Base-by-base conservation (phyloP, 1,140 invertebrate species). In the Brachionus koreanus region DNA sequence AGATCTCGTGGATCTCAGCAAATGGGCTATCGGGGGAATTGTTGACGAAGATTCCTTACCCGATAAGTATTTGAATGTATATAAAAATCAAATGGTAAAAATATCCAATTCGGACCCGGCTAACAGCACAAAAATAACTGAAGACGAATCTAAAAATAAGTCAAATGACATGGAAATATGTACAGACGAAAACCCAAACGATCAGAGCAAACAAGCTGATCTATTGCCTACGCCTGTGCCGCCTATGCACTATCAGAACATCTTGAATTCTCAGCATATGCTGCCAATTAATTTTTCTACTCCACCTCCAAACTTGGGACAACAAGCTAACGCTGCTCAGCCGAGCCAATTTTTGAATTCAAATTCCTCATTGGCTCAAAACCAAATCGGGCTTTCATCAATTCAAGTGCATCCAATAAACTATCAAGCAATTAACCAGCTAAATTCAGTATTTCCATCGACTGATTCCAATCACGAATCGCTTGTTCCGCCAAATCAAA, bases 1-100 rank as follows among this genome's bases (percentile, higher is more conserved):
- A 37, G 49, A 79, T 3, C 19, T 49, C 16, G 42, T 61, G 0
- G 76, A 79, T 43, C 25, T 79, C 19, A 25, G 35, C 12, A 79
- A 79, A 33, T 79, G 76, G 76, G 76, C 76, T 12, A 25, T 5
- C 10, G 76, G 76, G 12, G 76, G 76, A 10, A 10, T 79, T 6
- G 61, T 79, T 1, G 76, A 79, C 9, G 49, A 61, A 39, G 76
- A 79, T 12, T 79, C 76, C 0, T 42, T 79, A 35, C 49, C 49
- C 10, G 76, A 74, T 2, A 74, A 74, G 16, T 49, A 74, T 46
- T 74, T 74, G 69, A 29, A 39, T 29, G 9, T 46, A 23, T 74
- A 74, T 46, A 74, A 74, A 49, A 74, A 46, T 43, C 69, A 74
- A 43, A 25, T 74, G 16, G 39, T 74, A 5, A 74, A 74, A 74